These are phyloP conservation scores for Numenius phaeopus DNA, from an alignment of 2,797 vertebrate species.

Conservation along the genomic window DNA sequence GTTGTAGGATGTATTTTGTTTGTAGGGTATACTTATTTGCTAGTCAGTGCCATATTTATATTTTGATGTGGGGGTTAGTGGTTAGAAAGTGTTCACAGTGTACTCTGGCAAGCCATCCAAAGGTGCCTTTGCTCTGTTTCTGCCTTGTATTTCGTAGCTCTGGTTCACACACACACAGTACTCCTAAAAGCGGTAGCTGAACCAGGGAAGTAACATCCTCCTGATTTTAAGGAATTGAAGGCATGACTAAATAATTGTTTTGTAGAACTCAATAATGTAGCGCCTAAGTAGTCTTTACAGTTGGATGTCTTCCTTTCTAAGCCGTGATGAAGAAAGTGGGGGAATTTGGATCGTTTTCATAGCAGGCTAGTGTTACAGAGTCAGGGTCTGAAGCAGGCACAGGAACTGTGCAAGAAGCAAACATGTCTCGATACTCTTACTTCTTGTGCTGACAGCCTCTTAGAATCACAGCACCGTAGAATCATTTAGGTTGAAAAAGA, in stretches of 20 bases:
- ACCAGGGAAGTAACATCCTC: not conserved
- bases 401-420: not conserved
- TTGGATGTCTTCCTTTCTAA: not conserved
- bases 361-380: not conserved
- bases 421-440: rapidly evolving
- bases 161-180: not conserved
- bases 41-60: not conserved
- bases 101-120: not conserved
- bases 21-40: conserved; percentile 31
- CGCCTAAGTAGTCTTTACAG: not conserved
- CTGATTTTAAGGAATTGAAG: not conserved
- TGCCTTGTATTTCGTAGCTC: not conserved
- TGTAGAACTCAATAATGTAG: not conserved
- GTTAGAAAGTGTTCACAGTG: not conserved
- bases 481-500: too few species aligned
- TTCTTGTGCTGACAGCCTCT: not conserved
- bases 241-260: not conserved
- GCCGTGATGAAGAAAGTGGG: not conserved
- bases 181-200: not conserved
- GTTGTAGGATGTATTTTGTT: conserved; percentile 20
- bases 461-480: not conserved
- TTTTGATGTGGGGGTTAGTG: not conserved
- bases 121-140: not conserved
- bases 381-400: not conserved
- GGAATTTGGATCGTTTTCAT: not conserved